phyloP scores from a whole-genome alignment of 2,113 vertebrate genomes.

The Balaeniceps rex region DNA sequence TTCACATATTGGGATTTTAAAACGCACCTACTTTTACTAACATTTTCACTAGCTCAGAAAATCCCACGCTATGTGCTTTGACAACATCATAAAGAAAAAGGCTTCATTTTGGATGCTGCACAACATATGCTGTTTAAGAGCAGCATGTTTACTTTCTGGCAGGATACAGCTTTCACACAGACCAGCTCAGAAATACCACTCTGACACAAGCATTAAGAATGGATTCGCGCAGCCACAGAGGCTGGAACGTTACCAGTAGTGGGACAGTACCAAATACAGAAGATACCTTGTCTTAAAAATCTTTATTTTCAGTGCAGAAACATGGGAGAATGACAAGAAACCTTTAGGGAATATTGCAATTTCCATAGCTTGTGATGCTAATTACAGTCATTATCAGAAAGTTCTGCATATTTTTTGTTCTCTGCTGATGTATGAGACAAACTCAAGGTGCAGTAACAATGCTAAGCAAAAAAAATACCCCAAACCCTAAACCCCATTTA shows the following conservation, averaged over 20 bases:
- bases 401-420: background rate
- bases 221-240: background rate
- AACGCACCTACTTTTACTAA: background rate
- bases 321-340: conserved; percentile 18
- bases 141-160: background rate
- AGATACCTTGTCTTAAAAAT: conserved; percentile 17
- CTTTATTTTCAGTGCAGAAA: background rate
- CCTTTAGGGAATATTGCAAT: conserved; percentile 32
- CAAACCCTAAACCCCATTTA: background rate
- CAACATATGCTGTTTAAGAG: background rate
- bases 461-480: background rate
- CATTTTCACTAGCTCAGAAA: background rate
- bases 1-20: background rate
- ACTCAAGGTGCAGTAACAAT: background rate
- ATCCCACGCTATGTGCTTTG: background rate
- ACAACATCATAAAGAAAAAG: background rate
- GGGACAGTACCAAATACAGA: background rate
- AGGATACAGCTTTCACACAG: background rate
- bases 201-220: background rate
- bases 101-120: background rate
- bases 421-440: background rate
- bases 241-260: background rate
- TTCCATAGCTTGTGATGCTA: conserved; percentile 64
- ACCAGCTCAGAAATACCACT: background rate
- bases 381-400: conserved; percentile 61